These are phyloP conservation scores for Willisornis vidua DNA, from an alignment of 2,113 vertebrate genomes.

Conservation along the genomic window DNA sequence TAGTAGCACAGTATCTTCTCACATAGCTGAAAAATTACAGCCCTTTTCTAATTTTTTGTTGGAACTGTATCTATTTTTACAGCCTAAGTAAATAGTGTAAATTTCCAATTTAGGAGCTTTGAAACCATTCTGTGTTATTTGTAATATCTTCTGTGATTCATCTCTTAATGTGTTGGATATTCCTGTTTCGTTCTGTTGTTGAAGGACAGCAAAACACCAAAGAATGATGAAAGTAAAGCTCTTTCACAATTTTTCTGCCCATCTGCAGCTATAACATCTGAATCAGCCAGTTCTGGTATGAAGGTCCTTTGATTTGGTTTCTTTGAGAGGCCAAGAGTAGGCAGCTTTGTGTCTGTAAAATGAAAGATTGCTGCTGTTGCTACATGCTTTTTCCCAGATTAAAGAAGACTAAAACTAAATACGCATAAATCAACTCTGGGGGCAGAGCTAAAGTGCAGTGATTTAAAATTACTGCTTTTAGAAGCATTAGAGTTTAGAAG, in stretches of 20 bases:
- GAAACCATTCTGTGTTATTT: background rate
- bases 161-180: background rate
- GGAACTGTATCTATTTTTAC: background rate
- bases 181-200: background rate
- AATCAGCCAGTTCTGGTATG: background rate
- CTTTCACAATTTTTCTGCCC: background rate
- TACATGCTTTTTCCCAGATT: conserved; percentile 15
- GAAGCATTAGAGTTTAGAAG: background rate
- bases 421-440: background rate
- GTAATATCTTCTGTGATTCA: background rate
- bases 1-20: background rate
- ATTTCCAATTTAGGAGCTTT: background rate
- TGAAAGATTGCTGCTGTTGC: background rate
- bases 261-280: background rate
- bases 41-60: background rate
- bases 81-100: background rate
- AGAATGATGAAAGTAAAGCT: background rate
- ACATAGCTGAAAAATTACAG: background rate
- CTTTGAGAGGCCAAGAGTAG: conserved; percentile 1
- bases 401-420: conserved; percentile 4
- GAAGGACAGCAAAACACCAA: background rate
- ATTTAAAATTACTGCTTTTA: conserved; percentile 24
- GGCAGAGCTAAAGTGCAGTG: background rate
- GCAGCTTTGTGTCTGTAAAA: background rate
- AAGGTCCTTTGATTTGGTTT: conserved; percentile 26